Evolutionary conservation across 2,113 vertebrate species (phyloP), one percentile per base, ranked within the genome.

Genomic region (Calidris pugnax): DNA sequence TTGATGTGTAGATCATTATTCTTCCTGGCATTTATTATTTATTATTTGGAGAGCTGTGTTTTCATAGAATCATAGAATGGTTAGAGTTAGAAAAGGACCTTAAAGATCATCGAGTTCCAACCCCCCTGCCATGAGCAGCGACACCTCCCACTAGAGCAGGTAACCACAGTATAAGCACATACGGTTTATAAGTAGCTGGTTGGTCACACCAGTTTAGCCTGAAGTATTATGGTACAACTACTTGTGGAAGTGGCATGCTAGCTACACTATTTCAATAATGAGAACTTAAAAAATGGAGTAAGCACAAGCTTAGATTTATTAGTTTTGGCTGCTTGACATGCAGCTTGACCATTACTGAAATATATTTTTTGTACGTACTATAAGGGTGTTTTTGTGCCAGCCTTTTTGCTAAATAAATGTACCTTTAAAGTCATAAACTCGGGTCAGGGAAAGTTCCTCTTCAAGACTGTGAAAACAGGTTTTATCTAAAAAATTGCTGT

Each of bases 401-500:
- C 32, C 77, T 82, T 71, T 84, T 93, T 95, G 69, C 86, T 60
- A 73, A 92, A 84, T 91, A 91, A 95, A 95, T 90, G 33, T 84
- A 75, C 39, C 60, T 89, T 93, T 87, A 50, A 87, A 90, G 76
- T 53, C 50, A 87, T 92, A 91, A 95, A 82, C 80, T 78, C 67
- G 60, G 91, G 79, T 88, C 79, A 87, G 66, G 32, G 21, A 87
- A 94, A 89, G 93, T 88, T 95, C 57, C 15, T 89, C 37, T 89
- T 95, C 48, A 41, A 79, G 87, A 57, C 1, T 56, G 30, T 88
- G 66, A 86, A 95, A 94, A 91, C 23, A 87, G 24, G 12, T 56
- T 90, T 91, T 87, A 87, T 93, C 84, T 94, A 88, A 85, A 43
- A 94, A 96, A 95, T 95, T 89, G 66, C 67, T 91, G 48, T 66